Conservation (phyloP, 2,797 vertebrate species). For the Falco cherrug region DNA sequence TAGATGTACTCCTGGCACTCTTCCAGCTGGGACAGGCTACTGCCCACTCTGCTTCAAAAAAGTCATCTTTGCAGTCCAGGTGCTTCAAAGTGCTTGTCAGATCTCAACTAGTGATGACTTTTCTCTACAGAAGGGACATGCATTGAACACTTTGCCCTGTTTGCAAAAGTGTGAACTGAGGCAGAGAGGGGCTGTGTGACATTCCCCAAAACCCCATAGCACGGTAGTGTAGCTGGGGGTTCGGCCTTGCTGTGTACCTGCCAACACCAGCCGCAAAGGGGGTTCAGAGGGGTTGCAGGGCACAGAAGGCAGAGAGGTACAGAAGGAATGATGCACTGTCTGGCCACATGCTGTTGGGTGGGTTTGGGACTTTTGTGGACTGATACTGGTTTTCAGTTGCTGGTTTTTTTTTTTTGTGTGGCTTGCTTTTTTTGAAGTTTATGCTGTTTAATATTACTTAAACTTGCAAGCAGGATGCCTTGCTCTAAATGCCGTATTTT, state of each 20-base stretch:
- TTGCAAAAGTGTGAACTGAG: neutral
- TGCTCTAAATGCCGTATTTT: neutral
- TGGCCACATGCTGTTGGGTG: neutral
- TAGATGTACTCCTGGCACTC: neutral
- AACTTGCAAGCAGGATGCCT: neutral
- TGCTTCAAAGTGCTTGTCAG: neutral
- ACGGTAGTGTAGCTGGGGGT: neutral
- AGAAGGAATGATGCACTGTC: neutral
- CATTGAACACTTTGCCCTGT: neutral
- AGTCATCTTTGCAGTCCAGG: neutral
- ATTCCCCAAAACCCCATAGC: neutral
- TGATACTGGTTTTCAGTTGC: neutral
- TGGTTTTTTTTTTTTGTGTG: neutral
- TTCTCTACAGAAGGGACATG: rapidly evolving
- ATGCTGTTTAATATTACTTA: neutral
- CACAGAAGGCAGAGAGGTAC: neutral
- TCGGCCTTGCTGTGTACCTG: neutral
- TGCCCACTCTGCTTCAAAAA: neutral
- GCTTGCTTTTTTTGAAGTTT: neutral
- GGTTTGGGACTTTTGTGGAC: neutral
- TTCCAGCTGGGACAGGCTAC: neutral
- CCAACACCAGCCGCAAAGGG: neutral
- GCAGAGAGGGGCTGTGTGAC: neutral
- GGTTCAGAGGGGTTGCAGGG: neutral
- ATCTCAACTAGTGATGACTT: rapidly evolving